Evolutionary conservation across 1,140 invertebrate genomes (phyloP).

Genomic region (Neomicropteryx cornuta): DNA sequence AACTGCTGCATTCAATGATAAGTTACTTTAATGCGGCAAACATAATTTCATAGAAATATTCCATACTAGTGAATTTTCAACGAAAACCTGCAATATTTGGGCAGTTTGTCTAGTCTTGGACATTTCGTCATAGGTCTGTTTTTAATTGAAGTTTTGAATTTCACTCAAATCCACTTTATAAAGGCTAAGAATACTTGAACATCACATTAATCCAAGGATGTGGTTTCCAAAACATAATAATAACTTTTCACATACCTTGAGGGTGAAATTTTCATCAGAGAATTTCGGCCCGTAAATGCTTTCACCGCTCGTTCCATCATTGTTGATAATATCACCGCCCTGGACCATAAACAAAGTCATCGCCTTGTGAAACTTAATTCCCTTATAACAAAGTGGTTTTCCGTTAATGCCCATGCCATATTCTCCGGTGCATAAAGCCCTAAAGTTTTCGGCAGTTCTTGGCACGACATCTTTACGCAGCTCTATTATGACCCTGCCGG

Average conservation of each 20-base stretch:
- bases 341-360: slow-evolving; percentile 71
- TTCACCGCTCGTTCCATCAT: slow-evolving; percentile 79
- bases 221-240: no score
- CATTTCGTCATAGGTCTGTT: no score
- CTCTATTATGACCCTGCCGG: slow-evolving; percentile 72
- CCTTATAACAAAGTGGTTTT: slow-evolving; percentile 66
- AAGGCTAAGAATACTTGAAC: no score
- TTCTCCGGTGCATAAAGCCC: slow-evolving; percentile 79
- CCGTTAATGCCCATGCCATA: slow-evolving; percentile 56
- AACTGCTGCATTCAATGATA: no score
- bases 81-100: no score
- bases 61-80: no score
- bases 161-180: no score
- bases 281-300: slow-evolving; percentile 88
- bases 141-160: no score
- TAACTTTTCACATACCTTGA: slow-evolving; percentile 52
- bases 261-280: slow-evolving; percentile 79
- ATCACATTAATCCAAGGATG: no score
- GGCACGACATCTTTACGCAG: slow-evolving; percentile 78
- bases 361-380: slow-evolving; percentile 61
- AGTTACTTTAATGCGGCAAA: no score
- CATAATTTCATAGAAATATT: no score
- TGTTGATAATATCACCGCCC: slow-evolving; percentile 72
- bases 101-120: no score
- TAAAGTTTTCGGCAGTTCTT: slow-evolving; percentile 85